These are phyloP conservation scores for Machaerirhynchus nigripectus DNA, from an alignment of 2,113 vertebrate genomes.

Conservation along the genomic window DNA sequence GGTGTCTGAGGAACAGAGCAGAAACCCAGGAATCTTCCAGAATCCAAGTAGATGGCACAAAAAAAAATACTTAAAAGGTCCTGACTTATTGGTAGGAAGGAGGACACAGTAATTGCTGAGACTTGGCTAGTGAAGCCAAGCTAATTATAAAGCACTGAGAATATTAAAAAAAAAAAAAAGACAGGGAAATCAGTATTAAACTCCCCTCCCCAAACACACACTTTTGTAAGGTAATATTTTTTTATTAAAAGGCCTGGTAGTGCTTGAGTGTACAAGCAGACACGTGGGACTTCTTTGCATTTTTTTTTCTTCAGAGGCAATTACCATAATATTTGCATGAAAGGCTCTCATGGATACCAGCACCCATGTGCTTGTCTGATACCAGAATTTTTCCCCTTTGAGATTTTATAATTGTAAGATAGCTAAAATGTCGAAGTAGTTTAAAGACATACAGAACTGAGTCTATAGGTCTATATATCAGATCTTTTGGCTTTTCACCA, in stretches of 20 bases:
- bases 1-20: background rate
- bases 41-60: background rate
- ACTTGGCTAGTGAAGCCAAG: background rate
- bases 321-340: background rate
- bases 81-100: background rate
- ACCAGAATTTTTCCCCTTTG: background rate
- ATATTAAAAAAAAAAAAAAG: background rate
- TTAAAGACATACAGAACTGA: background rate
- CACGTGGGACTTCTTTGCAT: background rate
- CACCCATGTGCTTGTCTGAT: background rate
- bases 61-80: background rate
- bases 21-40: background rate
- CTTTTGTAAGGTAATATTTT: background rate
- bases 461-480: background rate
- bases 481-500: background rate
- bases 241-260: background rate
- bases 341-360: background rate
- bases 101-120: background rate
- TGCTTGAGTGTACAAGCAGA: background rate
- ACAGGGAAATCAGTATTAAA: background rate
- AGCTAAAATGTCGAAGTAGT: background rate
- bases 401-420: constrained; percentile 1
- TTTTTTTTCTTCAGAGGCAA: background rate
- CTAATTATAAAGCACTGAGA: background rate
- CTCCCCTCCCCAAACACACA: background rate